Evolutionary conservation across 2,113 vertebrate genomes (phyloP).

Genomic region (Herpetotheres cachinnans): DNA sequence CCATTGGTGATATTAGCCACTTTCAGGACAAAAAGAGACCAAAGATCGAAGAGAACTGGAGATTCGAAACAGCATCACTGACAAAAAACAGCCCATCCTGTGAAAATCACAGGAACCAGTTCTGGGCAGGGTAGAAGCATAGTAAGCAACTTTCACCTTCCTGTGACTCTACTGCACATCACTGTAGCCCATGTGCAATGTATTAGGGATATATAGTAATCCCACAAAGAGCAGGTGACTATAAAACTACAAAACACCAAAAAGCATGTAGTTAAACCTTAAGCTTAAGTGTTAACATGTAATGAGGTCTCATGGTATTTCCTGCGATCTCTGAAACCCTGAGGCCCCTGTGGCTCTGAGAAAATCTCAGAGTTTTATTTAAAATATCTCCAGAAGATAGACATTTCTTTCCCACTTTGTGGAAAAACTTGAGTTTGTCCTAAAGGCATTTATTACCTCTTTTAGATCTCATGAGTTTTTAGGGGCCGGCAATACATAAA

Average conservation of each 20-base stretch:
- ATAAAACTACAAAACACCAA: slow-evolving; percentile 19
- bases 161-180: slow-evolving; percentile 1
- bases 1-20: background rate
- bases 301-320: slow-evolving; percentile 5
- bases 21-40: background rate
- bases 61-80: background rate
- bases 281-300: background rate
- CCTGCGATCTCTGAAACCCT: background rate
- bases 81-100: background rate
- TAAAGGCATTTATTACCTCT: background rate
- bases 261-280: background rate
- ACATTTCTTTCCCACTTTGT: background rate
- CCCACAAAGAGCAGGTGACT: slow-evolving; percentile 1
- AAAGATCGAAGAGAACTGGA: background rate
- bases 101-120: slow-evolving; percentile 19
- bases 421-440: background rate
- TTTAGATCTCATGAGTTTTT: background rate
- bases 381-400: background rate
- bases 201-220: background rate
- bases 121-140: background rate
- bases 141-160: slow-evolving; percentile 38
- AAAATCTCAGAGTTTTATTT: background rate
- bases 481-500: background rate
- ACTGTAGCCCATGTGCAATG: slow-evolving; percentile 8
- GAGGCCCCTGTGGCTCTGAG: background rate